Base-by-base conservation (phyloP, 1,140 invertebrate species). In the Cherax quadricarinatus region DNA sequence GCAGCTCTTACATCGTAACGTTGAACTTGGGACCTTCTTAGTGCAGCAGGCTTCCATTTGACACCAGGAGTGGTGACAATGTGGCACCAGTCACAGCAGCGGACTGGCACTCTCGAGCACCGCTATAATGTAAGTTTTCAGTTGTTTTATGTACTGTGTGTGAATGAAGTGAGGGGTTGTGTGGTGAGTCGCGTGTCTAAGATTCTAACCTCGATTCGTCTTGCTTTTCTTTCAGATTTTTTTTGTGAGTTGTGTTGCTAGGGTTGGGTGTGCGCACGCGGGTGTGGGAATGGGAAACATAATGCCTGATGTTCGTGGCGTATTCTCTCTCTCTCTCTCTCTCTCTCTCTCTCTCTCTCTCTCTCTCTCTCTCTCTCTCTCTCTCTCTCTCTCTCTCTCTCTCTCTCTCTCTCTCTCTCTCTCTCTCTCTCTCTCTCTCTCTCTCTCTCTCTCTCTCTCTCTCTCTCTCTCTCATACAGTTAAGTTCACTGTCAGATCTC, bases 101-200 rank as follows among this genome's bases (percentile, higher is more conserved):
- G 70, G 62, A 86, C 85, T 51, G 62, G 85, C 85, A 86, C 85
- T 49, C 48, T 86, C 66, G 85, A 86, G 66, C 84, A 86, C 30
- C 70, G 85, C 70, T 86, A 86, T 14, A 86, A 75, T 49, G 85
- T 86, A 86, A 86, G 85, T 86, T 4, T 66, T 21, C 62, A 66
- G 3, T 16, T 66, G 12, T n/a, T 5, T 7, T 5, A 18, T 12
- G 14, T 1, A 18, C 14, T 66, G 14, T 21, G 62, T 16, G 14
- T 16, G 57, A 16, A 3, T 9, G 9, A 9, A 60, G 57, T 16
- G 57, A 60, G 57, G 57, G 3, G 3, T 60, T 10, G 57, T 60
- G 57, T 10, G 57, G 57, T 60, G 57, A 16, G 9, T 10, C 57
- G 1, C 9, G 1, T 16, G 16, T 9, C 3, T 41, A 41, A 41